Base-by-base conservation (phyloP, 2,797 vertebrate species). In the Carapus acus region DNA sequence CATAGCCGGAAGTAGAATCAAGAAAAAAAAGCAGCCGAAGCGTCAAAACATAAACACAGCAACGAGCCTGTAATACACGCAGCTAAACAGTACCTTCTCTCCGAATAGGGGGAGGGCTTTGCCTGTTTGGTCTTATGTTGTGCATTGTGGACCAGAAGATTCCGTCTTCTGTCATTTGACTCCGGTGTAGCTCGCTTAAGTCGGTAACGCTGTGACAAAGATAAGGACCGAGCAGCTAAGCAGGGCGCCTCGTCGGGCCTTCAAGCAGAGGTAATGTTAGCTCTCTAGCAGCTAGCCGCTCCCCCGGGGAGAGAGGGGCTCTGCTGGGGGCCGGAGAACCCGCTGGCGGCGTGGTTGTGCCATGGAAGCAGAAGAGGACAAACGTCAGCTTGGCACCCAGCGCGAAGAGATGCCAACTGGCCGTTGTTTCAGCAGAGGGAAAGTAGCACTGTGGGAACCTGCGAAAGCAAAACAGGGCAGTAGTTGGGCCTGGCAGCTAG, bases 11-110 rank as follows among this genome's bases (percentile, higher is more conserved):
- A 86, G 68, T 67, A 54, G 77, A 76, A 57, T 12, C 18, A 6
- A 21, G 17, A 37, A 50, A 29, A 68, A 58, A 58, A 44, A 73
- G 49, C 73, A 77, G 62, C 75, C 58, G 73, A 73, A 70, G 58
- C 64, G 79, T 86, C 83, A 87, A 88, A 88, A 88, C 84, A 87
- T 85, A 88, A 88, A 87, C 83, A 86, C 64, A 80, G 67, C 71
- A 57, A 69, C 17, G 67, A 74, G 47, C 65, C 69, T 65, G 57
- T 65, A 60, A 60, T 64, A 60, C 43, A 60, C 73, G 74, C 65
- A 60, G 75, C 50, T 55, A 61, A 67, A 64, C 58, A n/a, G 23
- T 40, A 62, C 43, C 52, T 73, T 39, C 9, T n/a, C n/a, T n/a
- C n/a, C n/a, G n/a, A n/a, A n/a, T n/a, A n/a, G n/a, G n/a, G n/a